These are phyloP conservation scores for Peromyscus polionotus DNA, from an alignment of 2,113 vertebrate genomes.

Conservation along the genomic window DNA sequence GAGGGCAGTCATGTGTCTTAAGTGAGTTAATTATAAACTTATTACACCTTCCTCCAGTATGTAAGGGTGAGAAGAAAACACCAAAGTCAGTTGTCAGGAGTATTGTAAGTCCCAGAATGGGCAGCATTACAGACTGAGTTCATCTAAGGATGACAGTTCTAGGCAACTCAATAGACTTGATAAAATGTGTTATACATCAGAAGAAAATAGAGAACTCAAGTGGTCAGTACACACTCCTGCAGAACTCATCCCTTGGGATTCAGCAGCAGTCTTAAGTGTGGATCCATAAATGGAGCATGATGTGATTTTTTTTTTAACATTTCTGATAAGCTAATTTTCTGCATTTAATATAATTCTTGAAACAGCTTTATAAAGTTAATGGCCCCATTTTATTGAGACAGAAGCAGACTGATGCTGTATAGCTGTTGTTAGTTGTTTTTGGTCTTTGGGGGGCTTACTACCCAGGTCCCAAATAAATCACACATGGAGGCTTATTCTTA, in stretches of 20 bases:
- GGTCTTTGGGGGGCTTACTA: too few species aligned
- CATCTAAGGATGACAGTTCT: neutral
- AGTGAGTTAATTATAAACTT: constrained; percentile 49
- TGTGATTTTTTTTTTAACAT: neutral
- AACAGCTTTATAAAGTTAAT: constrained; percentile 21
- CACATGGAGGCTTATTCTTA: too few species aligned
- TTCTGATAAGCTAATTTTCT: neutral
- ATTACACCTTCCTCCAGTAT: neutral
- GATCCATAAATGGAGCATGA: neutral
- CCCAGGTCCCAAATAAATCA: too few species aligned
- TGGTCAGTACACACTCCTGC: neutral
- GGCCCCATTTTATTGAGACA: neutral
- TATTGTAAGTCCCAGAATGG: neutral
- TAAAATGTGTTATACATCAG: neutral
- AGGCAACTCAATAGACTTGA: neutral
- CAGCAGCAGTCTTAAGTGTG: neutral
- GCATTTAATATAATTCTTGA: constrained; percentile 27
- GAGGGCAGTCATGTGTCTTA: constrained; percentile 60
- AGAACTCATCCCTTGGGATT: neutral
- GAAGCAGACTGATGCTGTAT: neutral
- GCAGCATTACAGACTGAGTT: neutral
- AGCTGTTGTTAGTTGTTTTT: neutral
- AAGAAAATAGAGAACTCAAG: neutral
- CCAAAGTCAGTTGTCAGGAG: neutral
- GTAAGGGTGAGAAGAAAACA: neutral